Percentiles rank a stretch among this genome's conserved stretches.
Conservation (phyloP, 2,888 invertebrate species). For the Empis stercorea region DNA sequence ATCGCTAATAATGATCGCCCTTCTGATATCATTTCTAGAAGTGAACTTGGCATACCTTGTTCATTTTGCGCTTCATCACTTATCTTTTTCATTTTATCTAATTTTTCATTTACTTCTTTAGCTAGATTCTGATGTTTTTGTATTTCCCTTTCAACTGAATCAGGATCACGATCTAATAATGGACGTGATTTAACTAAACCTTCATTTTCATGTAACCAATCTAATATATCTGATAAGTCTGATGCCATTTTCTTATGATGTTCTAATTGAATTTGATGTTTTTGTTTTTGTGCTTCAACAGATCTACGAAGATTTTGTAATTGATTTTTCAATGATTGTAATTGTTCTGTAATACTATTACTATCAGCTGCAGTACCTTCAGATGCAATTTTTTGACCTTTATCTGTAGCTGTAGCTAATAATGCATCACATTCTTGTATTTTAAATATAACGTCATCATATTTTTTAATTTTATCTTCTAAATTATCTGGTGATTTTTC, state of each 20-base stretch:
- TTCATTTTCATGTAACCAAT: constrained; percentile 74
- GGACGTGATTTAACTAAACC: constrained; percentile 71
- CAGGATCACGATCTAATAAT: constrained; percentile 59
- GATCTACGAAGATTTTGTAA: constrained; percentile 62
- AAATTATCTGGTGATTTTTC: constrained; percentile 70
- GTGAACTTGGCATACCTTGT: constrained; percentile 63
- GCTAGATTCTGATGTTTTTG: constrained; percentile 58
- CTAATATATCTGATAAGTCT: constrained; percentile 70
- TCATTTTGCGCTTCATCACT: constrained; percentile 60
- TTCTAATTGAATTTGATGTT: constrained; percentile 76
- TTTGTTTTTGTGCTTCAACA: constrained; percentile 74
- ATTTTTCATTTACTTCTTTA: constrained; percentile 52
- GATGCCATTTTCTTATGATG: constrained; percentile 75
- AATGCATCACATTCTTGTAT: constrained; percentile 85
- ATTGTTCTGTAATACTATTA: constrained; percentile 74
- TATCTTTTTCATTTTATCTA: constrained; percentile 56
- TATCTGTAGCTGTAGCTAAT: constrained; percentile 75
- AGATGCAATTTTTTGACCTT: constrained; percentile 83
- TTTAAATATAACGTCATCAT: constrained; percentile 71
- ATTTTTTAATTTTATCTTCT: constrained; percentile 76
- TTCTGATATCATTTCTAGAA: constrained; percentile 75
- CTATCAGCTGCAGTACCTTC: constrained; percentile 80
- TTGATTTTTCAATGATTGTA: constrained; percentile 77
- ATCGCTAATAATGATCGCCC: constrained; percentile 65
- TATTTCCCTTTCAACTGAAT: constrained; percentile 70